Conservation (phyloP, 2,888 invertebrate species). For the Ectobius pallidus region DNA sequence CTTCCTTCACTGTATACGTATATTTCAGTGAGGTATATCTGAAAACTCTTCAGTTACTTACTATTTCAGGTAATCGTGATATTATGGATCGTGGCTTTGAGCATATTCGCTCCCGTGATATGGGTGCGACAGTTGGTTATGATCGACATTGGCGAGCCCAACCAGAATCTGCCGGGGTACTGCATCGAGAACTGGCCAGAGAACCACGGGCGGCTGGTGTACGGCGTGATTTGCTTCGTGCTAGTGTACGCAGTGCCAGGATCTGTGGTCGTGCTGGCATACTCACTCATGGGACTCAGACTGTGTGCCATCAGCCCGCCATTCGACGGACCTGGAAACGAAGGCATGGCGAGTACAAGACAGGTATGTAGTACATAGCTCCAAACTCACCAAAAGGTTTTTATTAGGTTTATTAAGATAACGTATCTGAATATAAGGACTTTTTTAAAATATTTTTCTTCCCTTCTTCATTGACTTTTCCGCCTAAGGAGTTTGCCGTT, state of each 20-base stretch:
- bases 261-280: conserved; percentile 55
- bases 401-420: no score
- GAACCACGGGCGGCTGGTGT: conserved; percentile 47
- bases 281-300: conserved; percentile 72
- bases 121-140: conserved; percentile 53
- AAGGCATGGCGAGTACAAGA: conserved; percentile 68
- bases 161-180: conserved; percentile 46
- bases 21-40: no score
- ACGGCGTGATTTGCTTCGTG: conserved; percentile 70
- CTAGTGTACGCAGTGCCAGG: conserved; percentile 80
- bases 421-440: no score
- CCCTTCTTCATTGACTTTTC: no score
- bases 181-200: conserved; percentile 69
- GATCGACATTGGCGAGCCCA: conserved; percentile 7
- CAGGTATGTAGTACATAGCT: conserved; percentile 66
- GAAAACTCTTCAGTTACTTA: no score
- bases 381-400: no score
- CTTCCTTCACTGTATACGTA: no score
- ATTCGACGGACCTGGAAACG: conserved; percentile 67
- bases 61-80: conserved; percentile 57
- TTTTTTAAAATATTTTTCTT: no score
- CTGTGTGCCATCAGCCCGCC: conserved; percentile 72
- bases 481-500: no score
- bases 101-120: conserved; percentile 71
- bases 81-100: conserved; percentile 69